Base-by-base conservation (phyloP, 2,113 vertebrate genomes). In the Oreochromis spilurus region DNA sequence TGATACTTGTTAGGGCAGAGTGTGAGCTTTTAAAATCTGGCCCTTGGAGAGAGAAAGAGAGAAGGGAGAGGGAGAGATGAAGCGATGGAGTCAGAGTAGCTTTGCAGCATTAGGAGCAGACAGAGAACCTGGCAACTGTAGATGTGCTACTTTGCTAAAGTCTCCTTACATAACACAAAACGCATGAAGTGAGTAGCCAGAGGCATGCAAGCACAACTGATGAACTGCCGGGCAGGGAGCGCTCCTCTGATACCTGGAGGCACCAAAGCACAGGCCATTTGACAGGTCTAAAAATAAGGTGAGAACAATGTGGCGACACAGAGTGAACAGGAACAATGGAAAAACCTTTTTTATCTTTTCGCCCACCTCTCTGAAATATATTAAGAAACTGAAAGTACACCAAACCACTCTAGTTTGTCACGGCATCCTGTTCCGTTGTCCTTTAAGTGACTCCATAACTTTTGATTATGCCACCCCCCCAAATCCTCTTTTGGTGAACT, bases 241-340 rank as follows among this genome's bases (percentile, higher is more conserved):
- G 3, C 54, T 67, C 84, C 85, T 82, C 87, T 87, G 87, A 84
- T 84, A 92, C 88, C 90, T 85, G 67, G 45, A 82, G 87, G 87
- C 83, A 79, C 72, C 72, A 75, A 60, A 86, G 87, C 86, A 48
- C 53, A 87, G 88, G 81, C 72, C 50, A 83, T 88, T 84, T 84
- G 88, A 87, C 86, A 72, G 31, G 12, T 90, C 90, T 92, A 90
- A 89, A 94, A 92, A 92, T 92, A 91, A 81, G 81, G 88, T 24
- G 57, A 78, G 67, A 86, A 89, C 86, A 89, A 84, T 78, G 89
- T 31, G 48, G 72, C 65, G 67, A 87, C 60, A 72, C 81, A 40
- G 54, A 36, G 78, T 26, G 78, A 79, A 72, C 29, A 50, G 72
- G 83, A 87, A 83, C 87, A 86, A 65, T 85, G 6, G 50, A 36